These are phyloP conservation scores for Montipora sp. DNA, from an alignment of 64 coral and sea anemone species.

Conservation along the genomic window DNA sequence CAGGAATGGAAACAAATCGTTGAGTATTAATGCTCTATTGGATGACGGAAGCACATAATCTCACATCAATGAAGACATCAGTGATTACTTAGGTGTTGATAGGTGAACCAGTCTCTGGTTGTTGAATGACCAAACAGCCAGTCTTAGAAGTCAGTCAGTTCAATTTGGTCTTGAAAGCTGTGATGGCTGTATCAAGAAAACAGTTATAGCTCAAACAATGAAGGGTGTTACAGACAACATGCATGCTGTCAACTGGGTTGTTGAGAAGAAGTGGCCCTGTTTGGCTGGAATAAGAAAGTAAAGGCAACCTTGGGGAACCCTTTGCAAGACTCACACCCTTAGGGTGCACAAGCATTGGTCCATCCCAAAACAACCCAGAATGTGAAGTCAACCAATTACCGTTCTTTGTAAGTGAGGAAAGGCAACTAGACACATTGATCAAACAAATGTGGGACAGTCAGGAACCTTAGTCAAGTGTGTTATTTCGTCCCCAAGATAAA, in stretches of 20 bases:
- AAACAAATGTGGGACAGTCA: background rate
- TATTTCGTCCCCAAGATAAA: background rate
- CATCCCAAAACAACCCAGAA: background rate
- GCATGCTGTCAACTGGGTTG: background rate
- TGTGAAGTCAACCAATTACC: background rate
- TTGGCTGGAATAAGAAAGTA: background rate
- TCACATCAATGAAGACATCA: background rate
- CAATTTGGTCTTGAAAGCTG: background rate
- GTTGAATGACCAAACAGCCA: background rate
- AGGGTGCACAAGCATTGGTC: background rate
- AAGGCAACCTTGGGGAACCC: background rate
- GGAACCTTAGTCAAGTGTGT: background rate
- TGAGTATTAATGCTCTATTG: background rate
- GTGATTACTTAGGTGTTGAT: background rate
- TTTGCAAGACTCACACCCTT: background rate
- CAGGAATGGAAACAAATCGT: background rate
- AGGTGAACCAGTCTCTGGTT: background rate
- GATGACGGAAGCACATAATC: background rate
- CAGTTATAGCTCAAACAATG: background rate
- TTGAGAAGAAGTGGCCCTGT: background rate
- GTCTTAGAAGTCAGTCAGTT: background rate
- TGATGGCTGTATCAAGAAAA: background rate
- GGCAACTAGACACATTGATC: background rate
- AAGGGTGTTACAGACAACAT: background rate
- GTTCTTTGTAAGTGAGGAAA: background rate